Base-by-base conservation (phyloP, 1,140 invertebrate genomes). In the Drosophila athabasca region DNA sequence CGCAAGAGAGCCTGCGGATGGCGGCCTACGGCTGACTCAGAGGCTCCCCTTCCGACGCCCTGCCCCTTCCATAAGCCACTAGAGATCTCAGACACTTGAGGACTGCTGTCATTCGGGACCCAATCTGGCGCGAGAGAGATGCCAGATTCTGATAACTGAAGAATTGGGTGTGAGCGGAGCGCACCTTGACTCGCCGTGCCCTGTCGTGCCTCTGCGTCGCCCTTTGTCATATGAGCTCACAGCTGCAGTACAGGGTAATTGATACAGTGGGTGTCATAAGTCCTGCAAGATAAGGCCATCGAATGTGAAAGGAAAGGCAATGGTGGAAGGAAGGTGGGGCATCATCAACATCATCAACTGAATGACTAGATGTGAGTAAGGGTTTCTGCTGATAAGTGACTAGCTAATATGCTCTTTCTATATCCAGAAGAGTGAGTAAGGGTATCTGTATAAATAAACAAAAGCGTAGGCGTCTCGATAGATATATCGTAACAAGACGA, bases 401-500 rank as follows among this genome's bases (percentile, higher is more conserved):
- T 1, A 35, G 22, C 67, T 9, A 51, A 70, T 59, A 68, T 58
- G 35, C 53, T 24, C 31, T 19, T 4, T 8, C 3, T 15, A 15
- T 44, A 26, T 24, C n/a, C 15, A 13, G 35, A 13, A 13, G 13
- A 39, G 35, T 5, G 3, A 2, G 0, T 39, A 8, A 35, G 68
- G 68, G 67, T 72, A 61, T 71, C 7, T 49, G 43, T 62, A 79
- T 76, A 87, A 88, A 87, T 87, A 85, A 85, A 81, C 50, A 53
- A 53, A 64, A 52, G 82, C 64, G 82, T 87, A 58, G 82, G 82
- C 69, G 80, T 68, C 59, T 61, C 61, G 61, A 65, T 68, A 74
- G 74, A 87, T 82, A 87, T 82, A 87, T 71, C 78, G 82, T 62
- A 85, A 85, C 62, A 54, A 78, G 78, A 59, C 83, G 11, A 13